Percentiles rank a stretch among this genome's conserved stretches.
These are phyloP conservation scores for Amblyjoppa proteus DNA, from an alignment of 2,888 invertebrate genomes.

Conservation along the genomic window DNA sequence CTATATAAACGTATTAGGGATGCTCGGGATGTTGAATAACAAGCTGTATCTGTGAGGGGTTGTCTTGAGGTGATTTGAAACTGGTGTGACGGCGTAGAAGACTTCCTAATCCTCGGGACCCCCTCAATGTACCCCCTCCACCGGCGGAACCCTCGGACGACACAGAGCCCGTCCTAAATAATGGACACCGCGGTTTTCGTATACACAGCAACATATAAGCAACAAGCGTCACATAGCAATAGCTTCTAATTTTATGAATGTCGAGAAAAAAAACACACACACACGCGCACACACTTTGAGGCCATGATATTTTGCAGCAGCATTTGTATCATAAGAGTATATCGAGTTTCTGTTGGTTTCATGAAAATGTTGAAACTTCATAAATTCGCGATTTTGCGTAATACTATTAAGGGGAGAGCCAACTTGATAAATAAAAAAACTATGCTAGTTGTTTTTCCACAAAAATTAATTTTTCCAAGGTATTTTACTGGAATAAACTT, in stretches of 20 bases:
- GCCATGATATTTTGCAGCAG: neutral
- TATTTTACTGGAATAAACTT: neutral
- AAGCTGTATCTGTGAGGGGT: constrained; percentile 84
- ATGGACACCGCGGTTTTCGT: constrained; percentile 84
- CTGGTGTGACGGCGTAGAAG: constrained; percentile 85
- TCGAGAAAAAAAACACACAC: constrained; percentile 4
- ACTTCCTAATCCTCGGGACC: constrained; percentile 84
- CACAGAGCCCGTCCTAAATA: constrained; percentile 85
- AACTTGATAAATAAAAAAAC: neutral
- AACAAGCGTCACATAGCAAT: constrained; percentile 62
- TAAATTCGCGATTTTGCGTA: neutral
- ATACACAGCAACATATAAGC: constrained; percentile 80
- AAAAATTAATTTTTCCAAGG: neutral
- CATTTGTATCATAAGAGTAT: neutral
- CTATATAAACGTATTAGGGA: constrained; percentile 77
- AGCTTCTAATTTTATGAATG: constrained; percentile 32
- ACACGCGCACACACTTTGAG: constrained; percentile 19
- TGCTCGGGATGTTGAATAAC: constrained; percentile 85
- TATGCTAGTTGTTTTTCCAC: neutral
- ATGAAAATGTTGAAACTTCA: neutral
- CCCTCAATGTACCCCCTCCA: constrained; percentile 84
- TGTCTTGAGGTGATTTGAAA: constrained; percentile 85
- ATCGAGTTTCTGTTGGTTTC: neutral
- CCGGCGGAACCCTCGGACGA: constrained; percentile 84
- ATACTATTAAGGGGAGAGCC: neutral